Conservation (phyloP, 2,888 invertebrate genomes). For the Ennomos erosarius region DNA sequence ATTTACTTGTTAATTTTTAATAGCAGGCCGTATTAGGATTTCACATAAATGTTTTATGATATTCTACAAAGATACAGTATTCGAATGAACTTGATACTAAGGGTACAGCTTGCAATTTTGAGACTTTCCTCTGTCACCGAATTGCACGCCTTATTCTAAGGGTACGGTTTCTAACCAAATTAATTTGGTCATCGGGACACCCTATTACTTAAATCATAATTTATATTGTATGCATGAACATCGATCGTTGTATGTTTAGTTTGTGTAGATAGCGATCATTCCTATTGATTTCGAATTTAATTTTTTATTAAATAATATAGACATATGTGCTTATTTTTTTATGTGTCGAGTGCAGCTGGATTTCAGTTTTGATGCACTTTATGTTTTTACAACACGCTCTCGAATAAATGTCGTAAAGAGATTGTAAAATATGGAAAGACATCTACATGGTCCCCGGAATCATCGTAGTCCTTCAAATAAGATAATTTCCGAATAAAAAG, state of each 20-base stretch:
- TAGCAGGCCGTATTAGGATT: too few relatives aligned
- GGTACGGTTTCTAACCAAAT: constrained; percentile 64
- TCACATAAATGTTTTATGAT: too few relatives aligned
- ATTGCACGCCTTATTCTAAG: constrained; percentile 47
- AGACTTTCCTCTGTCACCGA: constrained; percentile 13
- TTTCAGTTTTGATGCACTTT: constrained; percentile 19
- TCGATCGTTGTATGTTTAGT: constrained; percentile 59
- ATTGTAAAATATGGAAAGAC: too few relatives aligned
- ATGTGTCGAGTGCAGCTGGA: constrained; percentile 30
- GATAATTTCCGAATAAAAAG: too few relatives aligned
- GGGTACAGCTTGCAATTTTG: constrained; percentile 22
- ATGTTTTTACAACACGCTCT: constrained; percentile 5
- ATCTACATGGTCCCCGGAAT: too few relatives aligned
- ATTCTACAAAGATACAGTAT: too few relatives aligned
- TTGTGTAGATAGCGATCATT: constrained; percentile 67
- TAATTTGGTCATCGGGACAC: constrained; percentile 60
- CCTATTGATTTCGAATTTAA: constrained; percentile 78
- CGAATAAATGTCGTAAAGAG: constrained; percentile 2
- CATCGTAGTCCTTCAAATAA: too few relatives aligned
- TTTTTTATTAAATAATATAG: constrained; percentile 31
- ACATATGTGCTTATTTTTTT: constrained; percentile 26
- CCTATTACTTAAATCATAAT: constrained; percentile 46
- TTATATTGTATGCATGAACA: constrained; percentile 58
- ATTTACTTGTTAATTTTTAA: too few relatives aligned
- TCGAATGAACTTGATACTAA: too few relatives aligned